Conservation (phyloP, 2,797 vertebrate species). For the Xyrichtys novacula region DNA sequence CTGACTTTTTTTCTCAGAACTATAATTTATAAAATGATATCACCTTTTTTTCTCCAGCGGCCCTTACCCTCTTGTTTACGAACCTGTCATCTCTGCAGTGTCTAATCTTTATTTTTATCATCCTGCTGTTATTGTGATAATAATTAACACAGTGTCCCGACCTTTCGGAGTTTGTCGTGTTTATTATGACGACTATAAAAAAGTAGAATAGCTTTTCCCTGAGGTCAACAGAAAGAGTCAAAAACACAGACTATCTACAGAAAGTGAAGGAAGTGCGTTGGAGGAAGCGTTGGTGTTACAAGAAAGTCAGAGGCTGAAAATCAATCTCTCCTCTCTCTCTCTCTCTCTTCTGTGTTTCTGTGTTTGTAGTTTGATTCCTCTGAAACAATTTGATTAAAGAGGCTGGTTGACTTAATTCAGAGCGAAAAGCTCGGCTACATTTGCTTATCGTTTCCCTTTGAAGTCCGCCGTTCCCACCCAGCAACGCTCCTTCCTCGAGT, state of each 20-base stretch:
- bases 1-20: too few relatives aligned
- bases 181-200: too few relatives aligned
- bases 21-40: too few relatives aligned
- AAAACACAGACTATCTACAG: constrained; percentile 11
- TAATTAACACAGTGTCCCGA: too few relatives aligned
- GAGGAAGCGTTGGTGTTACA: constrained; percentile 3
- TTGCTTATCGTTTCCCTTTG: constrained; percentile 81
- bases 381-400: constrained; percentile 84
- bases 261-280: constrained; percentile 31
- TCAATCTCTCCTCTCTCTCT: constrained; percentile 42
- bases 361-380: constrained; percentile 76
- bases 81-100: too few relatives aligned
- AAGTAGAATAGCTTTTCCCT: too few relatives aligned
- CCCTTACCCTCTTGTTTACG: too few relatives aligned
- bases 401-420: constrained; percentile 76
- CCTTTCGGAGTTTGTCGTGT: too few relatives aligned
- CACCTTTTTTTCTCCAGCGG: too few relatives aligned
- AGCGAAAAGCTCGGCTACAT: constrained; percentile 74
- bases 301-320: constrained; percentile 49
- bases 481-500: constrained; percentile 71
- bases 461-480: constrained; percentile 71
- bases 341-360: constrained; percentile 32
- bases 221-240: constrained; percentile 30
- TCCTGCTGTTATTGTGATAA: too few relatives aligned
- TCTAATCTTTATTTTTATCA: too few relatives aligned